Conservation (phyloP, 2,888 invertebrate species). For the Deilephila elpenor region DNA sequence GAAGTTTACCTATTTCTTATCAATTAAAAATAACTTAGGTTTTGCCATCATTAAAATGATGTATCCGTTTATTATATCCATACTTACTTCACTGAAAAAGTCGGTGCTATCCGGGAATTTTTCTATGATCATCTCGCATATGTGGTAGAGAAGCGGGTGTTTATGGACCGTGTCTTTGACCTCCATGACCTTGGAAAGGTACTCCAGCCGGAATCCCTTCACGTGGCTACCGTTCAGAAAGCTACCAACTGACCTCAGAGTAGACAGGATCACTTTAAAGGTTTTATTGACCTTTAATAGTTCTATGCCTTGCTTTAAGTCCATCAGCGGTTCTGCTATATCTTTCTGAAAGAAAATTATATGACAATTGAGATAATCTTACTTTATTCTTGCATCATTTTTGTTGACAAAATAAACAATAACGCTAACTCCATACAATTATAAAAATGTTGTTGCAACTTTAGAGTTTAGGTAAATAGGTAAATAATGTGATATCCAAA, state of each 20-base stretch:
- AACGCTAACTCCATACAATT: too few species aligned
- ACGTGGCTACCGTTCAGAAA: slow-evolving; percentile 97
- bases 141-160: slow-evolving; percentile 98
- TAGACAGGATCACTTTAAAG: slow-evolving; percentile 97
- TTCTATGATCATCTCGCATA: slow-evolving; percentile 98
- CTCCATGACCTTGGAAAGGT: slow-evolving; percentile 98
- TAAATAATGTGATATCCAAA: too few species aligned
- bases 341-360: slow-evolving; percentile 87
- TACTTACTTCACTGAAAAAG: slow-evolving; percentile 96
- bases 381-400: too few species aligned
- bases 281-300: slow-evolving; percentile 95
- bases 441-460: too few species aligned
- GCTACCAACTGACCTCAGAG: slow-evolving; percentile 97
- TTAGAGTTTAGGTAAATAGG: too few species aligned
- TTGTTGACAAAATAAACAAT: too few species aligned
- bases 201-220: slow-evolving; percentile 98
- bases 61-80: too few species aligned
- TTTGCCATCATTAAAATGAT: too few species aligned
- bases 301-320: slow-evolving; percentile 98
- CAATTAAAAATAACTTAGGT: too few species aligned
- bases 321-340: slow-evolving; percentile 99
- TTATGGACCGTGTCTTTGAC: slow-evolving; percentile 99
- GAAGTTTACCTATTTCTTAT: too few species aligned
- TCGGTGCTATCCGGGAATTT: slow-evolving; percentile 98
- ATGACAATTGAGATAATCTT: not conserved